Percentiles rank a stretch among this genome's conserved stretches.
Evolutionary conservation across 1,140 invertebrate genomes (phyloP).

Genomic region (Gyrodactylus salaris): DNA sequence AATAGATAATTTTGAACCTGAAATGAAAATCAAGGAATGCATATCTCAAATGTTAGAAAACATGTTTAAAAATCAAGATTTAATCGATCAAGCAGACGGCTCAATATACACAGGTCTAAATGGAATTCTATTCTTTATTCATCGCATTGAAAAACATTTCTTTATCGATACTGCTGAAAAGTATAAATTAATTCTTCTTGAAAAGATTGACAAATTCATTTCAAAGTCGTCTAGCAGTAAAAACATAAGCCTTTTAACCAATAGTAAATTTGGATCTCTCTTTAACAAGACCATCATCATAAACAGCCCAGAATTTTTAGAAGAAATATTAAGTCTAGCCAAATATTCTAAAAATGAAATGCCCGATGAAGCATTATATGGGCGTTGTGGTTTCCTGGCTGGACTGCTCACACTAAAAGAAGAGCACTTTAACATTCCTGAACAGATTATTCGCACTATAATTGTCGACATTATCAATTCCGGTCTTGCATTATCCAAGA

Average conservation of each 20-base stretch:
- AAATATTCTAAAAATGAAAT: constrained; percentile 12
- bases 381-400: constrained; percentile 46
- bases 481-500: constrained; percentile 26
- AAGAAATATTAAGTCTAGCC: not conserved
- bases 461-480: constrained; percentile 27
- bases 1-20: too few relatives aligned
- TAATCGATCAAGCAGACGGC: not conserved
- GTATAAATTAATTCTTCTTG: not conserved
- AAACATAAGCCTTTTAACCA: not conserved
- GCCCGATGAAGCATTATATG: constrained; percentile 49
- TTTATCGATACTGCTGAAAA: not conserved
- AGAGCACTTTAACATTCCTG: constrained; percentile 10
- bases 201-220: not conserved
- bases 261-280: not conserved
- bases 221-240: not conserved
- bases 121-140: not conserved
- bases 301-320: not conserved
- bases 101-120: not conserved
- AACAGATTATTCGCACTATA: constrained; percentile 13
- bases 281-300: not conserved
- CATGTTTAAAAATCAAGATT: not conserved
- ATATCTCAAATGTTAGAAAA: not conserved
- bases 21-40: too few relatives aligned
- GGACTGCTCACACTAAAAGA: constrained; percentile 18
- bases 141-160: not conserved